Evolutionary conservation across 2,113 vertebrate genomes (phyloP).

Genomic region (Misgurnus anguillicaudatus): DNA sequence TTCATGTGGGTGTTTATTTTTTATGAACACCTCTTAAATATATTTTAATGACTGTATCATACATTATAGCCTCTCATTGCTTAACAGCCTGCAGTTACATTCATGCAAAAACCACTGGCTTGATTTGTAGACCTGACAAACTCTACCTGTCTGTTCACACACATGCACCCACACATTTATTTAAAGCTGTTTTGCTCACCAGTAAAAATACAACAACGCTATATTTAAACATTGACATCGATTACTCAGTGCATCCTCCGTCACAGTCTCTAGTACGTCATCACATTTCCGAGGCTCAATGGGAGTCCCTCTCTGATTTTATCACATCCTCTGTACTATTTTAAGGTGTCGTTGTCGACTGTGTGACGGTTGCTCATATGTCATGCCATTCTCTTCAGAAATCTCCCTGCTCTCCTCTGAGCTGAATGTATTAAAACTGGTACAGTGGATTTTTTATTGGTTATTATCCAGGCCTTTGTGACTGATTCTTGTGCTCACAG

Average conservation of each 20-base stretch:
- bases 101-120: too few relatives aligned
- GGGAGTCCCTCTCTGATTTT: slow-evolving; percentile 30
- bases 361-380: neutral
- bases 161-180: neutral
- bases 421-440: neutral
- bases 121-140: too few relatives aligned
- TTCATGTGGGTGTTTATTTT: too few relatives aligned
- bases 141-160: too few relatives aligned
- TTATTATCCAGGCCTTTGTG: neutral
- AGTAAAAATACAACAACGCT: neutral
- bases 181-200: neutral
- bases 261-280: slow-evolving; percentile 17
- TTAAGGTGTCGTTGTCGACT: neutral
- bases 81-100: neutral
- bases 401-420: neutral
- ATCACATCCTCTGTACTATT: slow-evolving; percentile 1
- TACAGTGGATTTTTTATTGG: neutral
- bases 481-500: neutral
- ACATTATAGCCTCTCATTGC: too few relatives aligned
- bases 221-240: slow-evolving; percentile 17
- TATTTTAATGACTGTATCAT: too few relatives aligned
- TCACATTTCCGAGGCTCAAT: slow-evolving; percentile 3
- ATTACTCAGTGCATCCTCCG: neutral
- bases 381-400: neutral
- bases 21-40: too few relatives aligned